Percentiles rank a stretch among this genome's conserved stretches.
Evolutionary conservation across 2,888 invertebrate species (phyloP).

Genomic region (Lochmaea capreae): DNA sequence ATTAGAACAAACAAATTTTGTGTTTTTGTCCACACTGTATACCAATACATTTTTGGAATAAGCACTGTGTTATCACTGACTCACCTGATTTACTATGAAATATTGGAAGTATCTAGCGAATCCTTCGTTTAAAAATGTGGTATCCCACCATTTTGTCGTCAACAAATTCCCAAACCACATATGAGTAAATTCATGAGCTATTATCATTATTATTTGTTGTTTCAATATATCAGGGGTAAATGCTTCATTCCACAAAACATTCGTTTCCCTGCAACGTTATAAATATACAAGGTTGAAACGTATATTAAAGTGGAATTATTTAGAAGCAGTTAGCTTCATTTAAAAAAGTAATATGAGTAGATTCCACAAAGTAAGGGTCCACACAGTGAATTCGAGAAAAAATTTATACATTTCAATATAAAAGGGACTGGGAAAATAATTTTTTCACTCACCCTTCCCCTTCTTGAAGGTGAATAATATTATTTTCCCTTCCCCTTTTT

Average conservation of each 20-base stretch:
- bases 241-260: constrained; percentile 66
- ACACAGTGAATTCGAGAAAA: no score
- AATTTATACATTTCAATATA: no score
- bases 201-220: constrained; percentile 74
- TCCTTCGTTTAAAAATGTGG: constrained; percentile 80
- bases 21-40: no score
- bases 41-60: background rate
- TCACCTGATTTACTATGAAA: constrained; percentile 59
- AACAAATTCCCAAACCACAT: constrained; percentile 86
- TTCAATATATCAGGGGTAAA: constrained; percentile 47
- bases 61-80: background rate
- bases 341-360: no score
- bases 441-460: no score
- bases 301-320: no score
- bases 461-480: no score
- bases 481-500: no score
- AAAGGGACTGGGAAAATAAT: no score
- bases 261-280: constrained; percentile 68
- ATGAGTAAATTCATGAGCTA: constrained; percentile 84
- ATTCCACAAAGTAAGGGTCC: no score
- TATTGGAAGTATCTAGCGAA: constrained; percentile 83
- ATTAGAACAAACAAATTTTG: no score
- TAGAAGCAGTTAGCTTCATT: no score
- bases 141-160: constrained; percentile 81
- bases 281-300: background rate